Evolutionary conservation across 2,797 vertebrate genomes (phyloP), one percentile per base, ranked within the genome.

Genomic region (Eremophila alpestris): DNA sequence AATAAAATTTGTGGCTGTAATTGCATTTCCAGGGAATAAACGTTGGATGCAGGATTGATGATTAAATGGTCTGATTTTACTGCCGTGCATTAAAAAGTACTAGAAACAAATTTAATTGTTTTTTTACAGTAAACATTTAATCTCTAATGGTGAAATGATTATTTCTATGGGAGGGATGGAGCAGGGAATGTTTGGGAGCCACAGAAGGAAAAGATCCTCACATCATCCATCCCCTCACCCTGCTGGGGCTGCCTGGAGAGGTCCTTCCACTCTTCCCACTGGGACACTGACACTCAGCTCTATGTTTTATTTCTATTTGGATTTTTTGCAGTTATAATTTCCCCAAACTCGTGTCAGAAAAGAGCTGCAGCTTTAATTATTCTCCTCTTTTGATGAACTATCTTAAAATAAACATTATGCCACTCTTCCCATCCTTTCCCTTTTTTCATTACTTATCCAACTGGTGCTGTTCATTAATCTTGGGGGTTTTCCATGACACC

Each of bases 41-140:
- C 8, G 24, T n/a, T 89, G 89, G 63, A 75, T 77, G 81, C 65
- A 60, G 84, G 93, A 94, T 55, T 88, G 94, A 92, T 78, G 90
- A 80, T 89, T 75, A 89, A 95, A 89, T 93, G 46, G 48, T 91
- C 94, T 82, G 76, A 87, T 93, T 97, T 97, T 96, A 96, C 89
- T 93, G 87, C 88, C 13, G 38, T 20, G 1, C 76, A 71, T 93
- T 95, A 90, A 94, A 91, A 96, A 95, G 83, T 68, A 40, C 85
- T 96, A 70, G 90, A 83, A 90, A 82, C 52, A 74, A 89, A 93
- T 95, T 71, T 96, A 94, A 95, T 94, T 96, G 94, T 87, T 95
- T 38, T 38, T 92, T 96, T 95, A 93, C 77, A 91, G 87, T 91
- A 93, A 96, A 89, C 90, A 92, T 96, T 94, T 94, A 82, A 89